Conservation (phyloP, 2,797 vertebrate genomes). For the Lepus townsendii region DNA sequence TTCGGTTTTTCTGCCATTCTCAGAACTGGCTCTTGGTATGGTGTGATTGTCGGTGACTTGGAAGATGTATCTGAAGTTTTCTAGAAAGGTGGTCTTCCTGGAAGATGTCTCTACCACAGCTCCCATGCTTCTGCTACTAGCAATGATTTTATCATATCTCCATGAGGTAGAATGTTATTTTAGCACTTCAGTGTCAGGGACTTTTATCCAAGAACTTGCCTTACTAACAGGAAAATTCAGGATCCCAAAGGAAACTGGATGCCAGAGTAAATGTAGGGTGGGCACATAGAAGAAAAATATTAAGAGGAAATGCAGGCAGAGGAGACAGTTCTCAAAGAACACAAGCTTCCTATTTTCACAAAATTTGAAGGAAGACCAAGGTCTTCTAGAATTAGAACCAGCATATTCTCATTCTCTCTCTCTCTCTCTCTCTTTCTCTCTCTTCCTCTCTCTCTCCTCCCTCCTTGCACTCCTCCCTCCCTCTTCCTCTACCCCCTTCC, state of each 20-base stretch:
- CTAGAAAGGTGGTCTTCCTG: not conserved
- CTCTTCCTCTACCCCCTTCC: not conserved
- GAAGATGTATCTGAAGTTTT: not conserved
- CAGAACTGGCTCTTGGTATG: not conserved
- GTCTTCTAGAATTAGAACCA: not conserved
- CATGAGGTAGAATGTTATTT: not conserved
- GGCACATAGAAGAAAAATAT: not conserved
- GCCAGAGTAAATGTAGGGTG: not conserved
- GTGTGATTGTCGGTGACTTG: not conserved
- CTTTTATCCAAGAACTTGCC: not conserved
- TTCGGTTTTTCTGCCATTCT: not conserved
- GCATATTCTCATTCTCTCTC: no score
- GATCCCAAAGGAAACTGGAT: not conserved
- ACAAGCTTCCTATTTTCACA: not conserved
- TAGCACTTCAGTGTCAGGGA: not conserved
- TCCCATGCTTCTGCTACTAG: not conserved
- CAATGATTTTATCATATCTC: not conserved
- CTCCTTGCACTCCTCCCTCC: no score
- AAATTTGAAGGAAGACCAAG: not conserved
- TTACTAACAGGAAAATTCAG: slow-evolving; percentile 2
- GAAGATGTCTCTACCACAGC: not conserved
- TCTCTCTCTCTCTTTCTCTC: no score
- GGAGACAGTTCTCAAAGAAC: not conserved
- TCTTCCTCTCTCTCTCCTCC: not conserved
- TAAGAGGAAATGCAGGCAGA: not conserved